Evolutionary conservation across 2,888 invertebrate species (phyloP).

Genomic region (Sepioteuthis lessoniana): DNA sequence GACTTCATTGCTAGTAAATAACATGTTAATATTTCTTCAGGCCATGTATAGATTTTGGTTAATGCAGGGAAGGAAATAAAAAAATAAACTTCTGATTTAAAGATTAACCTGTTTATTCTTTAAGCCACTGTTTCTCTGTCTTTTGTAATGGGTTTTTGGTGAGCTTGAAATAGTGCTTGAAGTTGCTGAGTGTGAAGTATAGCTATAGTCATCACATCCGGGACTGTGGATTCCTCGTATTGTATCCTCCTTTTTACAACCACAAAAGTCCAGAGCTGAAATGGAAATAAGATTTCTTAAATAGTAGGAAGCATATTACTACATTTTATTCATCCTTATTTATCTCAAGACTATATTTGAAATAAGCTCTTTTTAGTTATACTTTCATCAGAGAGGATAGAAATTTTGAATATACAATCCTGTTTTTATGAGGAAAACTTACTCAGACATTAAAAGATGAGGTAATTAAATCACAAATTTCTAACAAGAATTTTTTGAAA

Average conservation of each 20-base stretch:
- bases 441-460: too few species aligned
- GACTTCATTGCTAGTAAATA: background rate
- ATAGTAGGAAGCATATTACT: too few species aligned
- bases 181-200: background rate
- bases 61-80: background rate
- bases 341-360: too few species aligned
- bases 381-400: too few species aligned
- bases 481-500: too few species aligned
- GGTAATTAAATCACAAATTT: too few species aligned
- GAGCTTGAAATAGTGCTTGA: background rate
- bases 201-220: background rate
- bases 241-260: background rate
- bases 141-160: background rate
- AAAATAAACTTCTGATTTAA: background rate
- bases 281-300: background rate
- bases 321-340: too few species aligned
- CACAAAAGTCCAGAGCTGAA: background rate
- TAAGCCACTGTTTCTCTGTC: background rate
- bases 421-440: too few species aligned
- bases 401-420: too few species aligned
- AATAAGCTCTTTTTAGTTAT: too few species aligned
- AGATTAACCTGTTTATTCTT: constrained; percentile 19
- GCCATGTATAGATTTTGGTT: background rate
- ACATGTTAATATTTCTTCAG: background rate
- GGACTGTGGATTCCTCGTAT: background rate